Evolutionary conservation across 2,113 vertebrate genomes (phyloP).

Genomic region (Natator depressus): DNA sequence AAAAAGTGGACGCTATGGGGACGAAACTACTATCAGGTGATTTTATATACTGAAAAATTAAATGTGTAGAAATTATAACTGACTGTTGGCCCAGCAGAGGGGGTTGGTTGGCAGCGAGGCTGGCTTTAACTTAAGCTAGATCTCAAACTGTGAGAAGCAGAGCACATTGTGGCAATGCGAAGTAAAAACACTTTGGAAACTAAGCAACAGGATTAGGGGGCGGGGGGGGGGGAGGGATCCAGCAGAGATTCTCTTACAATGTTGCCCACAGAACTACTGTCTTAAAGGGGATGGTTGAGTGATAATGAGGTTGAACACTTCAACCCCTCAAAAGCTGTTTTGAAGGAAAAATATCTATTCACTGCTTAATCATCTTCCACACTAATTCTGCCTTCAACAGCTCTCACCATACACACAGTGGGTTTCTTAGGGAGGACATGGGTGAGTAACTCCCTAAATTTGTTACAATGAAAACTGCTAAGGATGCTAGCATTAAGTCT

Average conservation of each 20-base stretch:
- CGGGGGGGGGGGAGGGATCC: no score
- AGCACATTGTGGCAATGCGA: no score
- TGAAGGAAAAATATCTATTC: neutral
- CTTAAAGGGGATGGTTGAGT: neutral
- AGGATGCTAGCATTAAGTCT: neutral
- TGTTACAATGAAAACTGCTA: neutral
- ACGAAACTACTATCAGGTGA: no score
- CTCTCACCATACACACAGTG: accelerated
- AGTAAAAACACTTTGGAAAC: no score
- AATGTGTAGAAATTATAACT: no score
- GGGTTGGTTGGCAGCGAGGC: no score
- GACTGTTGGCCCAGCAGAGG: no score
- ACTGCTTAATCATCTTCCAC: neutral
- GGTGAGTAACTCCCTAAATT: neutral
- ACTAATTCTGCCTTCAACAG: neutral
- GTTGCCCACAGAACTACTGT: neutral
- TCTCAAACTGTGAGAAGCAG: no score
- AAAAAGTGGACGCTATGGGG: neutral
- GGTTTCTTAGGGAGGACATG: neutral
- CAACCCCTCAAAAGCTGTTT: neutral
- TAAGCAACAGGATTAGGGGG: no score
- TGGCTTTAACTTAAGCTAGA: no score
- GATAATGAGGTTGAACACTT: neutral
- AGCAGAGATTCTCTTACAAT: neutral
- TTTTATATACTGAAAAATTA: no score